Evolutionary conservation across 2,797 vertebrate species (phyloP).

Genomic region (Halcyon smyrnensis): DNA sequence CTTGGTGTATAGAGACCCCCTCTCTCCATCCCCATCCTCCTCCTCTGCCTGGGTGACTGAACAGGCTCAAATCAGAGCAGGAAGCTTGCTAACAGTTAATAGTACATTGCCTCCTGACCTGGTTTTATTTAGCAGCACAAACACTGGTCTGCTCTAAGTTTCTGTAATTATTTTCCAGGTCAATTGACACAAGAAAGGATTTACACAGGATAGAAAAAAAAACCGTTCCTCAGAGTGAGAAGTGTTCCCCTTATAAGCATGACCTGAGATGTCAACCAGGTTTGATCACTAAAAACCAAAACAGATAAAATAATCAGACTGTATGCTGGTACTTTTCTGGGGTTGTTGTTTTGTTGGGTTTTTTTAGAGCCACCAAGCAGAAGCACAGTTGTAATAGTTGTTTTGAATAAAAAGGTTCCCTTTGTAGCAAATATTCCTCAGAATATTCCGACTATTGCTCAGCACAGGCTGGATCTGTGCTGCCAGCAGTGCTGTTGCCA

Average conservation of each 20-base stretch:
- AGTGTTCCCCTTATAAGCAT: neutral
- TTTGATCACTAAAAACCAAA: neutral
- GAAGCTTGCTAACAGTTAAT: neutral
- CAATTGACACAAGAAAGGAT: neutral
- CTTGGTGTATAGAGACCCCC: neutral
- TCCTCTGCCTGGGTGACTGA: neutral
- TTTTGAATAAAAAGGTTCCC: neutral
- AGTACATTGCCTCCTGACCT: neutral
- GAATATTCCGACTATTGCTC: neutral
- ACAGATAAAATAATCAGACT: too few species aligned
- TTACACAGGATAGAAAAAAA: neutral
- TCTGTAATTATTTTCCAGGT: slow-evolving; percentile 8
- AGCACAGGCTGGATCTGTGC: neutral
- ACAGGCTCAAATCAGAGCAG: neutral
- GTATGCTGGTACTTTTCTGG: too few species aligned
- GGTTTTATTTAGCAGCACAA: neutral
- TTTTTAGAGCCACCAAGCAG: neutral
- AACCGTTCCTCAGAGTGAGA: accelerated
- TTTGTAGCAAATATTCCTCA: neutral
- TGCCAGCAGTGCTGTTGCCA: neutral
- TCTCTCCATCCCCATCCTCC: neutral
- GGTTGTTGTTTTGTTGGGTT: neutral
- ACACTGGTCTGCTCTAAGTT: neutral
- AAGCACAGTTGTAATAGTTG: neutral
- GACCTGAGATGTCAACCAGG: neutral